A percentile compares a stretch with the other conserved stretches of the same genome.
Evolutionary conservation across 2,797 vertebrate genomes (phyloP).

Genomic region (Orientallactaga sibirica): DNA sequence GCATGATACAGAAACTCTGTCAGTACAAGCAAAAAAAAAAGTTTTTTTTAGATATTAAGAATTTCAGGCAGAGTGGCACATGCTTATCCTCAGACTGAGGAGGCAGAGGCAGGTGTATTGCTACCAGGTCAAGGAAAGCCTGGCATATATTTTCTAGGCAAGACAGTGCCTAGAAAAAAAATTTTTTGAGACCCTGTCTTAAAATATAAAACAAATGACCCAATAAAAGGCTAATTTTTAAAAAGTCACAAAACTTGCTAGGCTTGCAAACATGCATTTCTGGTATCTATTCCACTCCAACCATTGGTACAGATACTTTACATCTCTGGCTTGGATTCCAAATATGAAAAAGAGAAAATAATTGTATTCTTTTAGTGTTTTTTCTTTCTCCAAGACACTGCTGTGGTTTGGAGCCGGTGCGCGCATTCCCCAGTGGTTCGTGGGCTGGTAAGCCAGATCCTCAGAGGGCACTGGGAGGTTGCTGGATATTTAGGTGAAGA

Average conservation of each 20-base stretch:
- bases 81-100: neutral
- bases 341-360: neutral
- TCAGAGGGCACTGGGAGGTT: neutral
- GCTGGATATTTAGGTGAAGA: neutral
- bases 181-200: no score
- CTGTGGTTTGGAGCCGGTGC: neutral
- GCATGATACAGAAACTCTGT: neutral
- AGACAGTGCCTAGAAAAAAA: no score
- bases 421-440: neutral
- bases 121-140: no score
- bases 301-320: neutral
- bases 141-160: no score
- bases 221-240: neutral
- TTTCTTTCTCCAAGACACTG: neutral
- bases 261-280: neutral
- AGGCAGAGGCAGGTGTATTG: neutral
- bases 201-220: no score
- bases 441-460: neutral
- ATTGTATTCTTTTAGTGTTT: neutral
- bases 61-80: neutral
- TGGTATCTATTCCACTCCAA: neutral
- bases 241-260: neutral
- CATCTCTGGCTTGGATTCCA: constrained; percentile 17
- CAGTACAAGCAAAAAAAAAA: constrained; percentile 1
- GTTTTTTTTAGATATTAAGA: neutral